These are phyloP conservation scores for Turritopsis dohrnii DNA, from an alignment of 30 jellyfish, hydroid and myxozoan genomes.

Conservation along the genomic window DNA sequence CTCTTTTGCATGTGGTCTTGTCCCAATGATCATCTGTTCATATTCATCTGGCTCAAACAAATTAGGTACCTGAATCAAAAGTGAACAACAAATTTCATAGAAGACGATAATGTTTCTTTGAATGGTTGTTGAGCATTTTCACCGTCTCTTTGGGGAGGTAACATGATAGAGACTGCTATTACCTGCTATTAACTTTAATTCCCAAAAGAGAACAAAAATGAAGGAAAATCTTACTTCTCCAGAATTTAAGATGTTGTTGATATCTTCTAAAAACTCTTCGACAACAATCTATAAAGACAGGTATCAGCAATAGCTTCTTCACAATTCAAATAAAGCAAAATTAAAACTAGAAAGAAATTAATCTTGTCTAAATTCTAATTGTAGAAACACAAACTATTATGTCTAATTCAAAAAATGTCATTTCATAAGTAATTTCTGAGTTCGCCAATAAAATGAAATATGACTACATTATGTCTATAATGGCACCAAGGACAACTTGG, in stretches of 20 bases:
- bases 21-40: constrained; percentile 65
- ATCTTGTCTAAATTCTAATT: no score
- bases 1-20: constrained; percentile 94
- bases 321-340: constrained; percentile 2
- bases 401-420: no score
- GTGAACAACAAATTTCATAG: no score
- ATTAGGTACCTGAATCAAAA: constrained; percentile 67
- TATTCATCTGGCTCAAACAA: constrained; percentile 90
- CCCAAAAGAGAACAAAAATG: neutral
- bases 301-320: neutral
- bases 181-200: no score
- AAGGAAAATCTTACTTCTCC: constrained; percentile 53
- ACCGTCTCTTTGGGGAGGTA: no score
- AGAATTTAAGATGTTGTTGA: constrained; percentile 82
- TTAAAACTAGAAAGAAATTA: constrained; percentile 13
- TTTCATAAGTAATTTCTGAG: no score
- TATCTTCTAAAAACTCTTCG: constrained; percentile 87
- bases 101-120: no score
- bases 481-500: no score
- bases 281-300: constrained; percentile 58
- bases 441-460: no score
- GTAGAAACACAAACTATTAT: neutral
- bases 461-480: no score
- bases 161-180: no score
- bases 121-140: no score